A percentile compares a stretch with the other conserved stretches of the same genome.
Conservation (phyloP, 2,797 vertebrate genomes). For the Setipinna tenuifilis region DNA sequence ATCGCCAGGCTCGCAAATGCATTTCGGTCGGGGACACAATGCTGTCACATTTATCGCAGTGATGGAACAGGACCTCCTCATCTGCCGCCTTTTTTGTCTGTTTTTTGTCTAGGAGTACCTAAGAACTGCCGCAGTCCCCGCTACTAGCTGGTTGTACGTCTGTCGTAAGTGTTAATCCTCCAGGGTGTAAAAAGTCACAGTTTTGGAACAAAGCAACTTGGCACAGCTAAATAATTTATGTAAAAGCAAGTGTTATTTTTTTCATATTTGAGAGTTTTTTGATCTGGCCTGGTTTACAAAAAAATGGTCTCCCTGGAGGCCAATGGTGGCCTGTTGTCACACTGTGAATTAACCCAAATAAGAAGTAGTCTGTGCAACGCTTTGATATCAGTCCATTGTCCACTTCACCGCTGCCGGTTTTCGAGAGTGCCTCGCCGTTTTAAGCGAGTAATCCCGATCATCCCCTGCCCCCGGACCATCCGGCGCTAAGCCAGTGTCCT, state of each 20-base stretch:
- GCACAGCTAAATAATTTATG: conserved; percentile 10
- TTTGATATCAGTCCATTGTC: neutral
- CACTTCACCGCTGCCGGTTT: neutral
- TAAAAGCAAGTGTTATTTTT: neutral
- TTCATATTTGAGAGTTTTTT: neutral
- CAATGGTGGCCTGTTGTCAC: neutral
- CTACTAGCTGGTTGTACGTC: neutral
- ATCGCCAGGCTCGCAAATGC: neutral
- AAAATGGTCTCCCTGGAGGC: neutral
- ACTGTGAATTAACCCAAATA: conserved; percentile 15
- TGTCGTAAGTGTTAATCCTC: neutral
- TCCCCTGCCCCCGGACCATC: conserved; percentile 46
- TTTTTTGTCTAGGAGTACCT: neutral
- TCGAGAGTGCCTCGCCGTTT: conserved; percentile 49
- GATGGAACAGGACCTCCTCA: neutral
- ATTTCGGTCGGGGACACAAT: neutral
- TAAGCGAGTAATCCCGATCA: conserved; percentile 52
- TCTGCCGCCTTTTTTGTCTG: neutral
- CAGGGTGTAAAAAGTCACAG: neutral
- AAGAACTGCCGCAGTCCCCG: neutral
- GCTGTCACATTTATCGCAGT: neutral
- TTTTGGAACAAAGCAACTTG: neutral
- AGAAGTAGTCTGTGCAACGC: neutral
- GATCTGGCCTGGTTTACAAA: conserved; percentile 18
- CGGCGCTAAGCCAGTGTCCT: conserved; percentile 54